These are phyloP conservation scores for Neoscelio sp. DNA, from an alignment of 2,888 invertebrate genomes.

Conservation along the genomic window DNA sequence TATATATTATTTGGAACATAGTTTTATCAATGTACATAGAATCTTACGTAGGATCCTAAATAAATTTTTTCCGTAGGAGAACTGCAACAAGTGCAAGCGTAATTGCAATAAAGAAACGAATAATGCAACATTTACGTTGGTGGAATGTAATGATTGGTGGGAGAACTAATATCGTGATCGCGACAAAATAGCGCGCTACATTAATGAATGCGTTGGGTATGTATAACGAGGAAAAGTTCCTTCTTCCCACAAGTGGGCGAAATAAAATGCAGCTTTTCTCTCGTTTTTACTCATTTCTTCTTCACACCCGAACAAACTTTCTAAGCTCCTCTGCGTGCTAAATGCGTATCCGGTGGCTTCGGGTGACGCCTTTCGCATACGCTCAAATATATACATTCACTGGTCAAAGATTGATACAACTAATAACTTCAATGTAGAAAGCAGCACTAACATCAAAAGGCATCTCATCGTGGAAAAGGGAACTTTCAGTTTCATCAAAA, in stretches of 20 bases:
- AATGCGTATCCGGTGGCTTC: slow-evolving; percentile 60
- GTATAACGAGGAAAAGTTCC: slow-evolving; percentile 24
- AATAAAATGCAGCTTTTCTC: slow-evolving; percentile 31
- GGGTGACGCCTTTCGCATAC: slow-evolving; percentile 61
- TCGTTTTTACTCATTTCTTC: slow-evolving; percentile 28
- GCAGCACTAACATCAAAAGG: slow-evolving; percentile 48
- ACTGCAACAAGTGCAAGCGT: no score
- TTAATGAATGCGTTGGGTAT: not conserved
- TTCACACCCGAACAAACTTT: slow-evolving; percentile 61
- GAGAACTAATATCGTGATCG: slow-evolving; percentile 37
- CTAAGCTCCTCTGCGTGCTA: slow-evolving; percentile 56
- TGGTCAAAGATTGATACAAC: slow-evolving; percentile 62
- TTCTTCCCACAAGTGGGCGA: slow-evolving; percentile 31
- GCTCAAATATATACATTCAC: slow-evolving; percentile 58
- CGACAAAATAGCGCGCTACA: slow-evolving; percentile 24
- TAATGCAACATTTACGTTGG: no score
- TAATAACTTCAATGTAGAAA: slow-evolving; percentile 55
- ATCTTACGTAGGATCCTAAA: no score
- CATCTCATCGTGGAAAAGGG: slow-evolving; percentile 6
- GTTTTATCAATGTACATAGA: no score
- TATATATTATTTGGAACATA: no score
- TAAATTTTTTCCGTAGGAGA: no score
- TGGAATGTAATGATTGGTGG: no score
- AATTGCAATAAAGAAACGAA: no score
- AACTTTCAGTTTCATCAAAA: slow-evolving; percentile 50